phyloP scores from a whole-genome alignment of 1,140 invertebrate genomes.

The Littorina saxatilis region DNA sequence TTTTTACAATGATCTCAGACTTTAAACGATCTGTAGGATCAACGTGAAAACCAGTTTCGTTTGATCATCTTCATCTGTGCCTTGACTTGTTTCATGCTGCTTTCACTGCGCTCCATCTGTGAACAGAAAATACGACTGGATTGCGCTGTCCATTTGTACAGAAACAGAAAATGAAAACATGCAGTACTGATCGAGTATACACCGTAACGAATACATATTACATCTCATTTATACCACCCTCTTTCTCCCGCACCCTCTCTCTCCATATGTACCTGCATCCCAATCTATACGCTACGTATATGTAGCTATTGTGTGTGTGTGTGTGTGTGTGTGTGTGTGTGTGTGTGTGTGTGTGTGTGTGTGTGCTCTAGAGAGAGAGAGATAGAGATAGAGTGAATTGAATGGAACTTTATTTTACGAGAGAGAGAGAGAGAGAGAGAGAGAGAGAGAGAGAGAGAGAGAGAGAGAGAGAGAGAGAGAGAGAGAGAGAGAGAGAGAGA shows the following conservation, averaged over 20 bases:
- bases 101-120: background rate
- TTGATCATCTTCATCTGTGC: slow-evolving; percentile 37
- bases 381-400: no score
- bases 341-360: no score
- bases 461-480: background rate
- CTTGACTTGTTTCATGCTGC: slow-evolving; percentile 23
- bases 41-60: slow-evolving; percentile 40
- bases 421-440: background rate
- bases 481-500: background rate
- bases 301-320: no score
- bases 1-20: slow-evolving; percentile 43
- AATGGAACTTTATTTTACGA: no score
- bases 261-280: no score
- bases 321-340: no score
- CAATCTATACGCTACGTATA: no score
- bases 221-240: background rate
- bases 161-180: background rate
- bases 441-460: background rate
- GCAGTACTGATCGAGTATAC: no score
- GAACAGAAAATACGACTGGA: no score
- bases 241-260: no score
- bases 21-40: slow-evolving; percentile 38
- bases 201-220: background rate
- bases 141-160: no score
- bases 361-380: no score